Percentiles rank a stretch among this genome's conserved stretches.
These are phyloP conservation scores for Lasius fuliginosus DNA, from an alignment of 2,888 invertebrate genomes.

Conservation along the genomic window DNA sequence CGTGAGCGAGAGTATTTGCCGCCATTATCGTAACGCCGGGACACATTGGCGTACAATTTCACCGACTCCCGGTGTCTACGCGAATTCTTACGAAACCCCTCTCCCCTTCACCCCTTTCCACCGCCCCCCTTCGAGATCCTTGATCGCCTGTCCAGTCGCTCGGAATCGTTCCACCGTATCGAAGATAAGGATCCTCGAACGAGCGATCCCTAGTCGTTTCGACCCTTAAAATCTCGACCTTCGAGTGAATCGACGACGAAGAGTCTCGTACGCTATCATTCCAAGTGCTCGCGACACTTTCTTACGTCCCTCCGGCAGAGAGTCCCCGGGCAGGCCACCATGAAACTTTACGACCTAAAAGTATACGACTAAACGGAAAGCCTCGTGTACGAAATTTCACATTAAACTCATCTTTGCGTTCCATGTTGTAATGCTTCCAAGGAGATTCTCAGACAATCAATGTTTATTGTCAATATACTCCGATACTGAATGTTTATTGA, in stretches of 20 bases:
- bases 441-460: not conserved
- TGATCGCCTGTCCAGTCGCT: slow-evolving; percentile 63
- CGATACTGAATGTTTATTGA: not conserved
- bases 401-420: slow-evolving; percentile 44
- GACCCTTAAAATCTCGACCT: slow-evolving; percentile 76
- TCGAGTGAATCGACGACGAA: slow-evolving; percentile 72
- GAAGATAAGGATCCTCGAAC: slow-evolving; percentile 77
- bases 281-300: slow-evolving; percentile 72
- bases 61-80: slow-evolving; percentile 60
- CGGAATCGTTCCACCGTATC: slow-evolving; percentile 73
- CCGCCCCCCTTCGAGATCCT: slow-evolving; percentile 31
- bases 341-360: slow-evolving; percentile 71
- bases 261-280: slow-evolving; percentile 61
- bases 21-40: slow-evolving; percentile 78
- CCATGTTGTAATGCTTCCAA: not conserved
- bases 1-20: slow-evolving; percentile 82
- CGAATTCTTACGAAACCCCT: slow-evolving; percentile 63
- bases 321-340: slow-evolving; percentile 50
- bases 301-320: slow-evolving; percentile 55
- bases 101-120: slow-evolving; percentile 7
- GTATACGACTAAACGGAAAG: slow-evolving; percentile 70
- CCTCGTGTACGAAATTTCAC: slow-evolving; percentile 64
- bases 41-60: slow-evolving; percentile 75
- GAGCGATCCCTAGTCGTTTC: slow-evolving; percentile 73
- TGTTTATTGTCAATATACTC: not conserved